phyloP scores from a whole-genome alignment of 2,113 vertebrate species.

The Callipepla californica region DNA sequence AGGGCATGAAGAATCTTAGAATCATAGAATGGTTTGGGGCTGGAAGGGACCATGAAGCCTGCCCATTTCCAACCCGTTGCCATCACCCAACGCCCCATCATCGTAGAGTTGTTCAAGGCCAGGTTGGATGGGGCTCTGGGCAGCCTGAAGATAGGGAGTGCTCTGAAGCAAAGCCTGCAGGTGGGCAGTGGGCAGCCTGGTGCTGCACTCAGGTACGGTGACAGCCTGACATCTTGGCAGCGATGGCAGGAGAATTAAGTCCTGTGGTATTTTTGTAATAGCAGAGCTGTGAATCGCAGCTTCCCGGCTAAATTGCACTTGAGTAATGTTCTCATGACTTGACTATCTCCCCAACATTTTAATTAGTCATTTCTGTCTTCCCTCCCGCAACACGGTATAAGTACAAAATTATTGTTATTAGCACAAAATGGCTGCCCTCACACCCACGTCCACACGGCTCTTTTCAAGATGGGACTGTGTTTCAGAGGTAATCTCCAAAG shows the following conservation, averaged over 20 bases:
- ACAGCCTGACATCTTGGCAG: neutral
- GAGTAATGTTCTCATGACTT: slow-evolving; percentile 69
- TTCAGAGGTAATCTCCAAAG: neutral
- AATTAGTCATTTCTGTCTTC: slow-evolving; percentile 67
- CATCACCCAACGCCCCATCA: neutral
- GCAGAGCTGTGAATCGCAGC: slow-evolving; percentile 38
- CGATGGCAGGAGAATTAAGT: neutral
- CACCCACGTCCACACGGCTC: neutral
- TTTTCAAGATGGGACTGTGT: neutral
- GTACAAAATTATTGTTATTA: slow-evolving; percentile 37
- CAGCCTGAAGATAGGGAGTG: neutral
- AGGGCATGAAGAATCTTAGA: neutral
- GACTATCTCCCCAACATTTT: slow-evolving; percentile 60
- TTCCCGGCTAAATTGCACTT: slow-evolving; percentile 63
- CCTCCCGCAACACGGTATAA: neutral
- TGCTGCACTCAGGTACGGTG: neutral
- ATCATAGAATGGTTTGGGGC: neutral
- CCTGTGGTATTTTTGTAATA: slow-evolving; percentile 56
- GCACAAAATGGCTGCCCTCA: slow-evolving; percentile 23
- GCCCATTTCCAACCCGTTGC: neutral
- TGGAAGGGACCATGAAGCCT: neutral
- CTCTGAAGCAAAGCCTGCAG: neutral
- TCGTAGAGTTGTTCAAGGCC: neutral
- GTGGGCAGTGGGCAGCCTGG: neutral
- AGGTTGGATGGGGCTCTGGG: neutral